Conservation (phyloP, 30 jellyfish, hydroid and myxozoan species). For the Aurelia aurita region DNA sequence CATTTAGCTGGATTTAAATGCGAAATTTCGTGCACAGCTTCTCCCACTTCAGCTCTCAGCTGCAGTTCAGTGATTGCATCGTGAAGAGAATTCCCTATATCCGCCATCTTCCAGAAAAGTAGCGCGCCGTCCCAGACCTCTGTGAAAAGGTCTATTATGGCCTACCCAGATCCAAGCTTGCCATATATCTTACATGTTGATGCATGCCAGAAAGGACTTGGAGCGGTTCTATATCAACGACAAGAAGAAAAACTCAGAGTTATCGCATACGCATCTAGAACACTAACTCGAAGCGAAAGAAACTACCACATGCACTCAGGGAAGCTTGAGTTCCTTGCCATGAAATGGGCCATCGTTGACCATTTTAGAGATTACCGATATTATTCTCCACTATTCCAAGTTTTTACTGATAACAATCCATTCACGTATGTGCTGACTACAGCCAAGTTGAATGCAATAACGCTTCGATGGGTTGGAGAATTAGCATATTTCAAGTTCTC, state of each 20-base stretch:
- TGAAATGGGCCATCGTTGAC: slow-evolving; percentile 7
- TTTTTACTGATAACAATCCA: slow-evolving; percentile 1
- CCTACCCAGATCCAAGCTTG: too few relatives aligned
- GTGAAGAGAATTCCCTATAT: too few relatives aligned
- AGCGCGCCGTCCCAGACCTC: too few relatives aligned
- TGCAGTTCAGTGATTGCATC: too few relatives aligned
- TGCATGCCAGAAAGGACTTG: slow-evolving; percentile 31
- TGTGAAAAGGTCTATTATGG: too few relatives aligned
- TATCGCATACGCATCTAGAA: slow-evolving; percentile 11
- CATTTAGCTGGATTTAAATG: too few relatives aligned
- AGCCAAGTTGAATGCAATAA: slow-evolving; percentile 2
- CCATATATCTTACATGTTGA: background rate
- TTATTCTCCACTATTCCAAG: slow-evolving; percentile 6
- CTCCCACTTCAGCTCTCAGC: too few relatives aligned
- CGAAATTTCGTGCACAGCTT: too few relatives aligned
- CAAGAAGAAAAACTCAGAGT: slow-evolving; percentile 5
- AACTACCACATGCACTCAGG: slow-evolving; percentile 20
- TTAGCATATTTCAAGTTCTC: slow-evolving; percentile 42
- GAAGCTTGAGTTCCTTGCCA: slow-evolving; percentile 8
- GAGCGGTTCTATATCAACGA: background rate
- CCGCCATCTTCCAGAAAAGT: too few relatives aligned
- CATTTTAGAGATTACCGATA: background rate
- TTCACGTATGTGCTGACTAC: slow-evolving; percentile 12
- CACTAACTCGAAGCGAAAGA: background rate
- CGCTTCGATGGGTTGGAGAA: background rate